Percentiles rank a stretch among this genome's conserved stretches.
These are phyloP conservation scores for Euthynnus affinis DNA, from an alignment of 2,797 vertebrate genomes.

Conservation along the genomic window DNA sequence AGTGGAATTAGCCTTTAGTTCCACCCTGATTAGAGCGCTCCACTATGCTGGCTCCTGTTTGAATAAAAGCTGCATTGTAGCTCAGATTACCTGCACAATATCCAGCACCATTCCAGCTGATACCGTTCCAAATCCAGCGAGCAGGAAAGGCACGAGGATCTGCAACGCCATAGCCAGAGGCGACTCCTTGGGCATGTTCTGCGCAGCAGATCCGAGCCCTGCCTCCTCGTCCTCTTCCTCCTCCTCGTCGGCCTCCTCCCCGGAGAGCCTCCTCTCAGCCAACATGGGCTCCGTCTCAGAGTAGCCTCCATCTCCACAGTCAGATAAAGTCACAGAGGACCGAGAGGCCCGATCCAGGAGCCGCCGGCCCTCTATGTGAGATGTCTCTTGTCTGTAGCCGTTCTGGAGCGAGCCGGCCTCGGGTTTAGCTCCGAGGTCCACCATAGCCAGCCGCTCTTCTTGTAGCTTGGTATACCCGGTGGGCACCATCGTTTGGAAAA, in stretches of 20 bases:
- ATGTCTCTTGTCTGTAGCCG: slow-evolving; percentile 79
- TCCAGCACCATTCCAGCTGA: slow-evolving; percentile 98
- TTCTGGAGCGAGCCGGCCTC: slow-evolving; percentile 86
- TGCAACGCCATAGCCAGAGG: slow-evolving; percentile 93
- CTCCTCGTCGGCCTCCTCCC: slow-evolving; percentile 82
- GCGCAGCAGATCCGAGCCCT: slow-evolving; percentile 66
- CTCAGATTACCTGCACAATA: slow-evolving; percentile 91
- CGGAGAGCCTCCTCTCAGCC: slow-evolving; percentile 83
- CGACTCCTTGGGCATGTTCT: slow-evolving; percentile 93
- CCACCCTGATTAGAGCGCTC: neutral
- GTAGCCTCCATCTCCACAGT: slow-evolving; percentile 82
- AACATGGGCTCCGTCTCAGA: slow-evolving; percentile 92
- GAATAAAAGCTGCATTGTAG: slow-evolving; percentile 18
- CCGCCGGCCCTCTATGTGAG: slow-evolving; percentile 72
- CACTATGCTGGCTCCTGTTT: neutral
- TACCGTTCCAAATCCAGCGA: slow-evolving; percentile 96
- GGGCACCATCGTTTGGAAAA: slow-evolving; percentile 94
- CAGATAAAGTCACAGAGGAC: slow-evolving; percentile 83
- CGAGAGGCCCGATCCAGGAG: slow-evolving; percentile 77
- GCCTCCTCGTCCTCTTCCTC: slow-evolving; percentile 80
- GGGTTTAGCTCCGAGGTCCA: slow-evolving; percentile 82
- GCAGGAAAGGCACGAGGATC: slow-evolving; percentile 94
- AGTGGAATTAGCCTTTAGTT: neutral
- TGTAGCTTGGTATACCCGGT: slow-evolving; percentile 92
- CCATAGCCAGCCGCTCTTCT: slow-evolving; percentile 92